Evolutionary conservation across 2,113 vertebrate genomes (phyloP).

Genomic region (Anser cygnoides): DNA sequence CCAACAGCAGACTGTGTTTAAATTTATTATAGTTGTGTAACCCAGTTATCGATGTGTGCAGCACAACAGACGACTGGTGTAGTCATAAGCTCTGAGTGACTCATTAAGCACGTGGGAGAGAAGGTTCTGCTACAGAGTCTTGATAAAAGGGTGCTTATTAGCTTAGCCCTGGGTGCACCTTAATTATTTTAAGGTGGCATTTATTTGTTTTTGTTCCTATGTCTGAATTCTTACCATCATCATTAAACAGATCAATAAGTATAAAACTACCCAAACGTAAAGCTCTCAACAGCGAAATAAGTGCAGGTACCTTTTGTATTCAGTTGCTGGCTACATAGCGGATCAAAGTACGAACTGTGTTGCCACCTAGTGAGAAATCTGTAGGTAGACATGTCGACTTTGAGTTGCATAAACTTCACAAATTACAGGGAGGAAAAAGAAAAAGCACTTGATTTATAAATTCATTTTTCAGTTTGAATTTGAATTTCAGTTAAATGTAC

Average conservation of each 20-base stretch:
- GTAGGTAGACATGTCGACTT: not conserved
- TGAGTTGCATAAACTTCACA: not conserved
- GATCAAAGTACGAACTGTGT: not conserved
- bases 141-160: not conserved
- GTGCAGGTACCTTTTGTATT: not conserved
- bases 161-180: not conserved
- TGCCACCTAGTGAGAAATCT: constrained; percentile 56
- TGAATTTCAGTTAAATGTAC: not conserved
- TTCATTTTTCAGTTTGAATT: not conserved
- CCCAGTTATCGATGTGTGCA: not conserved
- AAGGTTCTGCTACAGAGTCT: not conserved
- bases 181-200: not conserved
- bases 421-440: not conserved
- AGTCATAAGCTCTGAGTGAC: not conserved
- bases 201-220: not conserved
- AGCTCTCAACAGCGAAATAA: not conserved
- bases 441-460: fast-evolving
- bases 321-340: not conserved
- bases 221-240: not conserved
- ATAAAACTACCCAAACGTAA: not conserved
- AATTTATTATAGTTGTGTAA: not conserved
- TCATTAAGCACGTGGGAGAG: fast-evolving
- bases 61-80: no score
- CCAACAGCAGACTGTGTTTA: not conserved
- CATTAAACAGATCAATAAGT: not conserved